Evolutionary conservation across 2,113 vertebrate genomes (phyloP).

Genomic region (Lucifuga dentata): DNA sequence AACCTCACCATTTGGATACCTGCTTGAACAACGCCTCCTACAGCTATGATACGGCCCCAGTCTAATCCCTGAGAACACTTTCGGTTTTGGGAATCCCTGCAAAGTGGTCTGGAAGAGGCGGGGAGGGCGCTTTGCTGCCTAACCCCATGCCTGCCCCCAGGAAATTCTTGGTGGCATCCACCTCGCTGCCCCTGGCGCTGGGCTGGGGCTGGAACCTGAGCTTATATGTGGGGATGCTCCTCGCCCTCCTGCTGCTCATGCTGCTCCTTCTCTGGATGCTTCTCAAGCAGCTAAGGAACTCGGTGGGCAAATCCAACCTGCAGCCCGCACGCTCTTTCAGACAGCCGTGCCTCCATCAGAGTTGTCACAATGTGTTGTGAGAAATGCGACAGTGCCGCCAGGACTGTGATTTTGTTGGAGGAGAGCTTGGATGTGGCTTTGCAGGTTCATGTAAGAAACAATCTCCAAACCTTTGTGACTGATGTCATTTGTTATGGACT

Average conservation of each 20-base stretch:
- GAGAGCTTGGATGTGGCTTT: slow-evolving; percentile 51
- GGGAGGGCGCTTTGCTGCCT: slow-evolving; percentile 20
- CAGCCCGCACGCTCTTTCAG: slow-evolving; percentile 78
- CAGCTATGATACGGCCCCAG: slow-evolving; percentile 7
- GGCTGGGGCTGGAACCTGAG: slow-evolving; percentile 91
- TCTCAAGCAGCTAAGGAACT: slow-evolving; percentile 90
- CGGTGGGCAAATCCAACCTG: slow-evolving; percentile 79
- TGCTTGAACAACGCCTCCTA: slow-evolving; percentile 25
- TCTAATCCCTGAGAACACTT: slow-evolving; percentile 44
- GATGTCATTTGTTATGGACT: slow-evolving; percentile 30
- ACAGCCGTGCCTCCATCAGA: slow-evolving; percentile 77
- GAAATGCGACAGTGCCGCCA: slow-evolving; percentile 28
- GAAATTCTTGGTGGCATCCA: slow-evolving; percentile 80
- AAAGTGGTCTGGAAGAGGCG: neutral
- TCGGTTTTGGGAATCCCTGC: slow-evolving; percentile 16
- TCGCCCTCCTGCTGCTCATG: slow-evolving; percentile 86
- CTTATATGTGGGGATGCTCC: slow-evolving; percentile 88
- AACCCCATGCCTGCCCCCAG: slow-evolving; percentile 80
- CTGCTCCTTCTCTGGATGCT: slow-evolving; percentile 90
- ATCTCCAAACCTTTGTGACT: slow-evolving; percentile 13
- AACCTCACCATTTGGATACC: slow-evolving; percentile 28
- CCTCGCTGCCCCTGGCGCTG: slow-evolving; percentile 82
- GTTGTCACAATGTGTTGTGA: slow-evolving; percentile 76
- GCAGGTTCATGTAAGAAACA: slow-evolving; percentile 46
- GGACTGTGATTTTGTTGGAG: slow-evolving; percentile 35